These are phyloP conservation scores for Aphyosemion australe DNA, from an alignment of 2,113 vertebrate species.

Conservation along the genomic window DNA sequence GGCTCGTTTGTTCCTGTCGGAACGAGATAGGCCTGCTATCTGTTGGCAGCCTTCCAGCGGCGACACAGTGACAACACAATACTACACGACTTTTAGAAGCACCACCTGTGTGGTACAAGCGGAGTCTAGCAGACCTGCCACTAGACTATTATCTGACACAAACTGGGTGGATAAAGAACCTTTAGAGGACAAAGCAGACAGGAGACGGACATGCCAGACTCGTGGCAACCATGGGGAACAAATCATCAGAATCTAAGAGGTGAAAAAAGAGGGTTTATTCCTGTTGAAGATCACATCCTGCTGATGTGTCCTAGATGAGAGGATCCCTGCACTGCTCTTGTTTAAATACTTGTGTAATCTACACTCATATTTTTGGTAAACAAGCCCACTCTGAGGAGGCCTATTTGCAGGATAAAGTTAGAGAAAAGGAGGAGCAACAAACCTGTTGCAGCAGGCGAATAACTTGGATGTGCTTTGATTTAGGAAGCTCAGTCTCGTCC, in stretches of 20 bases:
- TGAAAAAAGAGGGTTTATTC: not conserved
- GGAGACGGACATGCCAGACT: not conserved
- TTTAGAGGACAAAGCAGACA: slow-evolving; percentile 45
- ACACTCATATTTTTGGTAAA: slow-evolving; percentile 47
- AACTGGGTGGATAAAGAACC: slow-evolving; percentile 27
- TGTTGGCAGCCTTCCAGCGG: slow-evolving; percentile 37
- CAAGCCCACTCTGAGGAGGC: slow-evolving; percentile 29
- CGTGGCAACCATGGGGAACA: slow-evolving; percentile 2
- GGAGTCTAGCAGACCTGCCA: slow-evolving; percentile 31
- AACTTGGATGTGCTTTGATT: slow-evolving; percentile 55
- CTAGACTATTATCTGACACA: slow-evolving; percentile 30
- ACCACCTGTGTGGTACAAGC: slow-evolving; percentile 35
- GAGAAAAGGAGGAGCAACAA: slow-evolving; percentile 33
- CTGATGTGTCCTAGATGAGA: slow-evolving; percentile 51
- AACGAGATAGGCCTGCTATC: slow-evolving; percentile 57
- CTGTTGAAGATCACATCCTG: slow-evolving; percentile 5
- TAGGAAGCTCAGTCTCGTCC: slow-evolving; percentile 27
- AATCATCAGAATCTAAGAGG: slow-evolving; percentile 26
- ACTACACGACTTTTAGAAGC: slow-evolving; percentile 22
- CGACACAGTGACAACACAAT: slow-evolving; percentile 48
- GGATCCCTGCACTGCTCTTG: slow-evolving; percentile 21
- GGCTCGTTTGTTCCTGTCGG: slow-evolving; percentile 64
- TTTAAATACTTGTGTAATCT: slow-evolving; percentile 46
- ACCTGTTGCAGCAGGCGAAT: slow-evolving; percentile 56
- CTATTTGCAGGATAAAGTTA: slow-evolving; percentile 54